Percentiles rank a stretch among this genome's conserved stretches.
Evolutionary conservation across 2,797 vertebrate species (phyloP).

Genomic region (Phylloscopus collybita): DNA sequence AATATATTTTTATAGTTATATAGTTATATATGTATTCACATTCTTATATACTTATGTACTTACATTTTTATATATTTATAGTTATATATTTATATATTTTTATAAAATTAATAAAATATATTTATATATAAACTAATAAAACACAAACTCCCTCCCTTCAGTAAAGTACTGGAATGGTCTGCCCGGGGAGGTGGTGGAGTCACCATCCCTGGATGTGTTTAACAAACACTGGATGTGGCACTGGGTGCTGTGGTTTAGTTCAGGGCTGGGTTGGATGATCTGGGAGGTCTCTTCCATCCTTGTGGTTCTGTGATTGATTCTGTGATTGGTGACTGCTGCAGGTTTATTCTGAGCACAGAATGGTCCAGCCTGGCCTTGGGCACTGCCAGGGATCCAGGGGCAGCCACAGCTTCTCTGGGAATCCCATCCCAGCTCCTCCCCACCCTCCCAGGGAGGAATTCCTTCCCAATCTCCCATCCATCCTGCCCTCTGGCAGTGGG

Average conservation of each 20-base stretch:
- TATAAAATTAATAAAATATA: too few species aligned
- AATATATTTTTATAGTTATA: too few species aligned
- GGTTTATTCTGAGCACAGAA: neutral
- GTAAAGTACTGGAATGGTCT: neutral
- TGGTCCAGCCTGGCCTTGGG: rapidly evolving
- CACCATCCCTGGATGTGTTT: neutral
- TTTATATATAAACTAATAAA: too few species aligned
- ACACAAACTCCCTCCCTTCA: too few species aligned
- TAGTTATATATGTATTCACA: too few species aligned
- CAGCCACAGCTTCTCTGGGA: neutral
- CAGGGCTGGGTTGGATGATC: neutral
- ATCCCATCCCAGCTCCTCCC: rapidly evolving
- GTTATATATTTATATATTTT: too few species aligned
- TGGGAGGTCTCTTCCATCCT: too few species aligned
- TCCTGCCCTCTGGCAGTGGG: neutral
- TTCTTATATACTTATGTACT: too few species aligned
- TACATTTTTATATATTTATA: too few species aligned
- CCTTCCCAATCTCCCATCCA: neutral
- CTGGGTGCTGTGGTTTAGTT: neutral
- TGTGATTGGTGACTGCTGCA: neutral
- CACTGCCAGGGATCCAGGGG: neutral
- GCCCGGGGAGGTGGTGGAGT: neutral
- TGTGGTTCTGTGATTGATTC: neutral
- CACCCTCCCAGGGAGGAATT: neutral
- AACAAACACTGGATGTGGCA: neutral